phyloP scores from a whole-genome alignment of 1,140 invertebrate genomes.

The Mercenaria mercenaria region DNA sequence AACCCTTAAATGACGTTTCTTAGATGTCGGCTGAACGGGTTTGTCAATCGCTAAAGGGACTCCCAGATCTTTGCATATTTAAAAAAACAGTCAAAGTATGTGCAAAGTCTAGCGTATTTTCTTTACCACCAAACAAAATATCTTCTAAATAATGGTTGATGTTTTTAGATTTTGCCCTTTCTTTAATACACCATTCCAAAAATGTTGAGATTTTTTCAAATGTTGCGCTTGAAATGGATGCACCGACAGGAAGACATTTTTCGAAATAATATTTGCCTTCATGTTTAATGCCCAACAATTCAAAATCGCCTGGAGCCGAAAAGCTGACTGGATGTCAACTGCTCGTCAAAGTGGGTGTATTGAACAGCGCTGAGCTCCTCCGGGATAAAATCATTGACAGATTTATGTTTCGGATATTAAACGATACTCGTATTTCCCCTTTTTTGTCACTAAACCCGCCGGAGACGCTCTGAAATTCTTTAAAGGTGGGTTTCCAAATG shows the following conservation, averaged over 20 bases:
- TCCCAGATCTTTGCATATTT: neutral
- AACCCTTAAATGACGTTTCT: constrained; percentile 48
- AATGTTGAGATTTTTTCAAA: constrained; percentile 8
- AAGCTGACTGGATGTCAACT: constrained; percentile 60
- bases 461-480: constrained; percentile 10
- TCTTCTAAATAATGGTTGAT: constrained; percentile 27
- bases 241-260: constrained; percentile 29
- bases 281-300: neutral
- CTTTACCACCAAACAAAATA: neutral
- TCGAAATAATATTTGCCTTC: constrained; percentile 35
- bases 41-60: constrained; percentile 50
- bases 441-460: constrained; percentile 14
- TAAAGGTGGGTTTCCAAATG: neutral
- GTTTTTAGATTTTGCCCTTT: neutral
- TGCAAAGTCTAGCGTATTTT: neutral
- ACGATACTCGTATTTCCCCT: neutral
- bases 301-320: constrained; percentile 37
- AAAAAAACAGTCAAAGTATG: neutral
- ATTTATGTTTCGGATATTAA: constrained; percentile 41
- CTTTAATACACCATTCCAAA: neutral
- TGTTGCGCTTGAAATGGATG: neutral
- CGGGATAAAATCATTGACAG: constrained; percentile 65
- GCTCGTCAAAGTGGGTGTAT: constrained; percentile 65
- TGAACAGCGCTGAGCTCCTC: constrained; percentile 52
- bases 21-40: constrained; percentile 13